Base-by-base conservation (phyloP, 2,113 vertebrate species). In the Steatornis caripensis region DNA sequence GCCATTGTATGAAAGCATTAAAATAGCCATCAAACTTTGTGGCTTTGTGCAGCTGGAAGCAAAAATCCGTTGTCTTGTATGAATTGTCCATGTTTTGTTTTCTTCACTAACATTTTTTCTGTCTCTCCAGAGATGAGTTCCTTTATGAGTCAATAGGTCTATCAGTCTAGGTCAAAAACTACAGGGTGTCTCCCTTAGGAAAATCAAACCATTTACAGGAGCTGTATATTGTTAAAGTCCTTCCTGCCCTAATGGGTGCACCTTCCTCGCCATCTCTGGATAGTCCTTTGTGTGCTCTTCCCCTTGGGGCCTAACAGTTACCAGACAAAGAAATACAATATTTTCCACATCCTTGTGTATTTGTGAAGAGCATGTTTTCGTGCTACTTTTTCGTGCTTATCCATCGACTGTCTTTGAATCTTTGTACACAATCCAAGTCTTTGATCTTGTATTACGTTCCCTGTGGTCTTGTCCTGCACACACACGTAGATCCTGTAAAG, bases 341-440 rank as follows among this genome's bases (percentile, higher is more conserved):
- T 91, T 95, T 96, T 91, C 86, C 71, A 46, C 39, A 43, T 74
- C 27, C 21, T 27, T 5, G 0, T 71, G 74, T 91, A 54, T 91
- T 95, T 89, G n/a, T 84, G 65, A 84, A 90, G 95, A 87, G 41
- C 69, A 26, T 71, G 58, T 90, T 95, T 95, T 94, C 69, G 4
- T 90, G 30, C 76, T 86, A 46, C 53, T 76, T 84, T 88, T 90
- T 89, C 1, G 0, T 77, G 41, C 74, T 79, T 91, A 60, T 79
- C 76, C 77, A 74, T 90, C 2, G 61, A 76, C 77, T 89, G 64
- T 37, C 69, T 96, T 75, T 90, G 94, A 84, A 64, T 95, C 90
- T 97, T 84, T 90, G 92, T 93, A 65, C 37, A 16, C n/a, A 74
- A 11, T 95, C 86, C 93, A 96, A 89, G 92, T 82, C 95, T 96